These are phyloP conservation scores for Lepisosteus oculatus DNA, from an alignment of 2,113 vertebrate species.

Conservation along the genomic window DNA sequence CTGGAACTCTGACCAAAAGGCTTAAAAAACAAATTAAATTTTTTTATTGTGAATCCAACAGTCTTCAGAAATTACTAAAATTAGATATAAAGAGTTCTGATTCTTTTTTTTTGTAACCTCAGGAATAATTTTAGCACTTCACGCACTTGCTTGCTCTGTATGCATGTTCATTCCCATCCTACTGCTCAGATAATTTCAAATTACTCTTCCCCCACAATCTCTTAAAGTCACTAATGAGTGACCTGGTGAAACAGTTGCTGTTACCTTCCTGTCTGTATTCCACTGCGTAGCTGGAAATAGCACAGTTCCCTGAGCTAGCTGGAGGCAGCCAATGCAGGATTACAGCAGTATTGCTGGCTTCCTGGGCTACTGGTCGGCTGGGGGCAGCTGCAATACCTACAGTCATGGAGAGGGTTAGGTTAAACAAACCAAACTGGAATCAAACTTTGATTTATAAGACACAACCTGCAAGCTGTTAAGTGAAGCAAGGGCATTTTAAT, in stretches of 20 bases:
- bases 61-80: no score
- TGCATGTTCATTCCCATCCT: no score
- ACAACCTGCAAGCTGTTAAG: no score
- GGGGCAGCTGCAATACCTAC: constrained; percentile 89
- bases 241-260: background rate
- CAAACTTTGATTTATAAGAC: background rate
- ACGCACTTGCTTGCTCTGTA: no score
- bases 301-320: constrained; percentile 82
- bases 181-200: background rate
- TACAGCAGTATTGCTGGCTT: constrained; percentile 85
- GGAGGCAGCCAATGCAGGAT: constrained; percentile 93
- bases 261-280: constrained; percentile 95
- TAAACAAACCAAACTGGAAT: background rate
- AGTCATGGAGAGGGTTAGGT: background rate
- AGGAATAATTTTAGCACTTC: no score
- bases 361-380: constrained; percentile 88
- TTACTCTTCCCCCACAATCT: background rate
- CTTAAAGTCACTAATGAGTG: background rate
- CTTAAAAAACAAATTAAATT: no score
- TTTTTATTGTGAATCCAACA: no score
- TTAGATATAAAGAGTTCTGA: no score
- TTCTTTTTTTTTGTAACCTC: no score
- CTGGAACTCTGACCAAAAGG: no score
- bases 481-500: no score
- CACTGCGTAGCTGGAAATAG: constrained; percentile 90